phyloP scores from a whole-genome alignment of 2,888 invertebrate genomes.

The Leucoptera coffeella region DNA sequence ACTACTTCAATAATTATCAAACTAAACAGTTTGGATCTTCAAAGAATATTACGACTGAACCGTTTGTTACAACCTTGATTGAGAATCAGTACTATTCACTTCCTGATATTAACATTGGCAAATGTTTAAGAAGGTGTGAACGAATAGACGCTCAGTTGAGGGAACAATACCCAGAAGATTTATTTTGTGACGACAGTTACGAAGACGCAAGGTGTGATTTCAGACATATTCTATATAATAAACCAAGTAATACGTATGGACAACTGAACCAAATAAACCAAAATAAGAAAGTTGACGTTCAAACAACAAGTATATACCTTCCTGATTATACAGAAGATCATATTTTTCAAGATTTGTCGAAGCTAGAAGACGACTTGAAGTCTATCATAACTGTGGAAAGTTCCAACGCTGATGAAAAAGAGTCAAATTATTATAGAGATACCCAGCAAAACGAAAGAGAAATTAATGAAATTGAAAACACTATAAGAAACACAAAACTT shows the following conservation, averaged over 20 bases:
- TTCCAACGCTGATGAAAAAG: slow-evolving; percentile 33
- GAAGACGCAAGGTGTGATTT: slow-evolving; percentile 40
- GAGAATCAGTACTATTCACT: slow-evolving; percentile 67
- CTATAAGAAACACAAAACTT: slow-evolving; percentile 39
- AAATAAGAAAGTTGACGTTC: slow-evolving; percentile 11
- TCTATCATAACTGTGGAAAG: slow-evolving; percentile 40
- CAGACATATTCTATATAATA: slow-evolving; percentile 26
- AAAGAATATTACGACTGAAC: slow-evolving; percentile 44
- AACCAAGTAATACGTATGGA: slow-evolving; percentile 28
- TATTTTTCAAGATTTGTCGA: slow-evolving; percentile 26
- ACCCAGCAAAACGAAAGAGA: slow-evolving; percentile 45
- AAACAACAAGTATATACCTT: slow-evolving; percentile 15
- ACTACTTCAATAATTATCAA: slow-evolving; percentile 24
- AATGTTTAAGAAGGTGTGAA: slow-evolving; percentile 64
- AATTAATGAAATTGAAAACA: slow-evolving; percentile 46
- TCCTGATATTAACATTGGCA: slow-evolving; percentile 64
- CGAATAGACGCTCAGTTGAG: slow-evolving; percentile 65
- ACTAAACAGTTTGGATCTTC: slow-evolving; percentile 22
- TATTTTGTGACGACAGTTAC: slow-evolving; percentile 34
- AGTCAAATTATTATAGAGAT: slow-evolving; percentile 22
- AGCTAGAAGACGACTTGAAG: slow-evolving; percentile 41
- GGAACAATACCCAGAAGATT: slow-evolving; percentile 38
- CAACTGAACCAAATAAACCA: slow-evolving; percentile 27
- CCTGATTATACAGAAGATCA: slow-evolving; percentile 26
- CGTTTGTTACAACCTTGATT: slow-evolving; percentile 43